Percentiles rank a stretch among this genome's conserved stretches.
Conservation (phyloP, 2,797 vertebrate genomes). For the Synanceia verrucosa region DNA sequence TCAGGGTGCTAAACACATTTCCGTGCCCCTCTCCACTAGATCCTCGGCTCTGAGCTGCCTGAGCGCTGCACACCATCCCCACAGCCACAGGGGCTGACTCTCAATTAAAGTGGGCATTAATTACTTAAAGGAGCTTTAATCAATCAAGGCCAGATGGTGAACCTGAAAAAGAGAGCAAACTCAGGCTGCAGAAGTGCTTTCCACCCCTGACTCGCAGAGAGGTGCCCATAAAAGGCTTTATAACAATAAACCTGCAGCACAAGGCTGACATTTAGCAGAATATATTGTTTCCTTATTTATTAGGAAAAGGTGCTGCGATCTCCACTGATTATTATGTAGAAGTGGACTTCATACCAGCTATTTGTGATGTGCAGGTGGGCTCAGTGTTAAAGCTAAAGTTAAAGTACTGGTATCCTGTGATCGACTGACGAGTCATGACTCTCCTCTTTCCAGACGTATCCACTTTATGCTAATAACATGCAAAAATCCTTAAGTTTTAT, state of each 20-base stretch:
- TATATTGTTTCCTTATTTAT: constrained; percentile 3
- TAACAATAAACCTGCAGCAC: constrained; percentile 20
- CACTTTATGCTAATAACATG: background rate
- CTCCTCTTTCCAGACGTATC: background rate
- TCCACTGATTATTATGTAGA: background rate
- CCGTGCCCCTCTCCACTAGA: constrained; percentile 64
- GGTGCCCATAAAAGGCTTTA: constrained; percentile 42
- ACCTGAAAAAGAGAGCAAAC: constrained; percentile 64
- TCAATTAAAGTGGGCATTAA: constrained; percentile 82
- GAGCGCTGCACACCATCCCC: constrained; percentile 52
- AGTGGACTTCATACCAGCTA: background rate
- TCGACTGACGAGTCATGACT: background rate
- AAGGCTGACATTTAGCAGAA: background rate
- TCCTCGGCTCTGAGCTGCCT: constrained; percentile 61
- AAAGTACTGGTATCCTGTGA: background rate
- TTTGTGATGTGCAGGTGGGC: background rate
- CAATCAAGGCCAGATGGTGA: constrained; percentile 81
- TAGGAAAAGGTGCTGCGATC: background rate
- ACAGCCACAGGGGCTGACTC: constrained; percentile 71
- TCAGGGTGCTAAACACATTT: constrained; percentile 78
- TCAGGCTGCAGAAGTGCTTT: constrained; percentile 48
- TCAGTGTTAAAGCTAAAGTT: background rate
- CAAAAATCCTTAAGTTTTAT: no score
- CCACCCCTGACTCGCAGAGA: constrained; percentile 23
- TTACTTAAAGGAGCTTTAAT: constrained; percentile 83